Evolutionary conservation across 2,113 vertebrate species (phyloP).

Genomic region (Promerops cafer): DNA sequence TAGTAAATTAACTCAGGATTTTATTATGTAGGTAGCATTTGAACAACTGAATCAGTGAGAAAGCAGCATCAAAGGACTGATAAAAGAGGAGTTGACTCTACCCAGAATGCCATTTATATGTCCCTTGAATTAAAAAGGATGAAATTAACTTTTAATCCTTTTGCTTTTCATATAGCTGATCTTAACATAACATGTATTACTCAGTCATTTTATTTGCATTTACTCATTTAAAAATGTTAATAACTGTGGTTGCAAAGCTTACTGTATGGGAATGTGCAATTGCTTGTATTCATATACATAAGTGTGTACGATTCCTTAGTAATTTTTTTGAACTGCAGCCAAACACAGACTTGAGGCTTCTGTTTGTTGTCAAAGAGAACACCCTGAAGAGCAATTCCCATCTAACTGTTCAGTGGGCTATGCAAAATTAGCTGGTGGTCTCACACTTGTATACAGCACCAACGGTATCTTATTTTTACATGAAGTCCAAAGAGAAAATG

Average conservation of each 20-base stretch:
- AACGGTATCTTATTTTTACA: neutral
- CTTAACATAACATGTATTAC: conserved; percentile 70
- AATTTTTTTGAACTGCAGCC: conserved; percentile 70
- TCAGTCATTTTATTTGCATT: conserved; percentile 73
- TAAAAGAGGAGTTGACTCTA: conserved; percentile 75
- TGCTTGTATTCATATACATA: conserved; percentile 64
- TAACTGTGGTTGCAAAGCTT: conserved; percentile 54
- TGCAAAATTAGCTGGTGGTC: conserved; percentile 59
- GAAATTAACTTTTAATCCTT: conserved; percentile 81
- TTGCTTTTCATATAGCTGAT: conserved; percentile 74
- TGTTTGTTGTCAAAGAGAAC: conserved; percentile 73
- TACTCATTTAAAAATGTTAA: conserved; percentile 73
- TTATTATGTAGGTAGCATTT: conserved; percentile 81
- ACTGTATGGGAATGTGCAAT: conserved; percentile 54
- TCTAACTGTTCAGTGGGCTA: conserved; percentile 58
- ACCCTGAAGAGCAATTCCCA: conserved; percentile 73
- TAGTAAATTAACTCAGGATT: conserved; percentile 79
- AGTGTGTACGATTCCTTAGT: conserved; percentile 70
- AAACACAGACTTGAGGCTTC: conserved; percentile 71
- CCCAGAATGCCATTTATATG: conserved; percentile 76
- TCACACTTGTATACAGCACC: neutral
- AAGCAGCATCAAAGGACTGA: conserved; percentile 74
- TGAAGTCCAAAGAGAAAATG: neutral
- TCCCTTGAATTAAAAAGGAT: conserved; percentile 78
- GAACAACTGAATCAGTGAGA: conserved; percentile 78